phyloP scores from a whole-genome alignment of 2,888 invertebrate species.

The Sphecodes monilicornis region DNA sequence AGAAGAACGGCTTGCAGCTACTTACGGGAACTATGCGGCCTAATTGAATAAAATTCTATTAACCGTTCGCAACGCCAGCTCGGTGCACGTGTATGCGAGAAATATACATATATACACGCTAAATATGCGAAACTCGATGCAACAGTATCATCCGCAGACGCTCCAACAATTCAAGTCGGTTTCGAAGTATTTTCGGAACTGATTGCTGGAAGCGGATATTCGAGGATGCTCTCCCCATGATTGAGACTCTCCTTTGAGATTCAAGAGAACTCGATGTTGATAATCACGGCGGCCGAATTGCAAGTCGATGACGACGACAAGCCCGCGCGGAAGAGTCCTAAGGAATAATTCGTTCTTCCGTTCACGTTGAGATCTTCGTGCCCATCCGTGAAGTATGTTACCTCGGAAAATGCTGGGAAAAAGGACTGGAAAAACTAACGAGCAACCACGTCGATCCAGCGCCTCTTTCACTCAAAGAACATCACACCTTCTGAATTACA shows the following conservation, averaged over 20 bases:
- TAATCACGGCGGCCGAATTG: conserved; percentile 27
- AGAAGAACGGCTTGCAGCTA: background rate
- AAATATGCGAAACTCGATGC: background rate
- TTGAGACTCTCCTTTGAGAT: conserved; percentile 23
- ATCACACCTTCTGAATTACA: background rate
- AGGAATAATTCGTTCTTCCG: conserved; percentile 43
- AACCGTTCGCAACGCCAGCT: background rate
- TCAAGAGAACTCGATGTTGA: conserved; percentile 34
- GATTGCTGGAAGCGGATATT: conserved; percentile 35
- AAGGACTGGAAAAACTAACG: background rate
- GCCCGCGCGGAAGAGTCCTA: conserved; percentile 39
- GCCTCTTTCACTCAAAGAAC: background rate
- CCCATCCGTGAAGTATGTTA: background rate
- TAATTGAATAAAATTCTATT: background rate
- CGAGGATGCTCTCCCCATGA: conserved; percentile 36
- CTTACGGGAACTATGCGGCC: background rate
- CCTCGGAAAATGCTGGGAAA: background rate
- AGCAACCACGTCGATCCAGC: background rate
- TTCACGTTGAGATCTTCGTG: background rate
- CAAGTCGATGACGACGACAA: conserved; percentile 47
- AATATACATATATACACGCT: background rate
- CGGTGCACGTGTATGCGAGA: background rate
- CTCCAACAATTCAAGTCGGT: background rate
- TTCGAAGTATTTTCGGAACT: conserved; percentile 34
- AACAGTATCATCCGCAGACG: conserved; percentile 1